Conservation (phyloP, 2,888 invertebrate genomes). For the Cordilura impudica region DNA sequence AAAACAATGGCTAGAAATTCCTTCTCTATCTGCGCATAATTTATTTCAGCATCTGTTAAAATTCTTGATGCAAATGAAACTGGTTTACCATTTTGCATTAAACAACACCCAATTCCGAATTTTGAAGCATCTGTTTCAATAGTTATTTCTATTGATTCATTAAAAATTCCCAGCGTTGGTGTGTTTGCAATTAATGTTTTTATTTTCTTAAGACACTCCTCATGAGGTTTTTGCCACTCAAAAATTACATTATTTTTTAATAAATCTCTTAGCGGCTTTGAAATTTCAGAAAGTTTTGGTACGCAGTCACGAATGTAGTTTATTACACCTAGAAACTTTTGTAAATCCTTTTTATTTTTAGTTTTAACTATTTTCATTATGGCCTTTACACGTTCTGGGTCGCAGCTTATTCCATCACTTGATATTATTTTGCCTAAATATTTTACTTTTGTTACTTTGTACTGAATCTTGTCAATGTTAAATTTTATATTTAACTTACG, state of each 20-base stretch:
- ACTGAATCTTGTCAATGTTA: too few species aligned
- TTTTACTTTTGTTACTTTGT: slow-evolving; percentile 63
- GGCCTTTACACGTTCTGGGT: slow-evolving; percentile 59
- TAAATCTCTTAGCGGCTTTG: slow-evolving; percentile 51
- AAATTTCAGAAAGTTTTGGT: slow-evolving; percentile 59
- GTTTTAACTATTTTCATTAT: slow-evolving; percentile 48
- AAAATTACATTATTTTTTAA: too few species aligned
- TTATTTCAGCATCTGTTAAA: slow-evolving; percentile 56
- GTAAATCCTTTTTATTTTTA: too few species aligned
- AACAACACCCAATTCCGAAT: too few species aligned
- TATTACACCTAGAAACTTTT: slow-evolving; percentile 56
- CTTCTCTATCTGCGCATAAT: slow-evolving; percentile 75
- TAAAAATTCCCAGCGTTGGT: too few species aligned
- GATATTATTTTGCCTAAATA: slow-evolving; percentile 68
- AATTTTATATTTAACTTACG: too few species aligned
- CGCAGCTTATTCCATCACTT: too few species aligned
- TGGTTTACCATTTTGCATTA: too few species aligned
- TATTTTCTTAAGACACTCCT: slow-evolving; percentile 40
- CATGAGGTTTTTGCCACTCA: slow-evolving; percentile 56
- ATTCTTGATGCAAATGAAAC: slow-evolving; percentile 71
- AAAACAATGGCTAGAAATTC: slow-evolving; percentile 72
- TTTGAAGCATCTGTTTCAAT: too few species aligned
- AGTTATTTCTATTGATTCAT: too few species aligned
- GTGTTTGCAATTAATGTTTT: slow-evolving; percentile 50
- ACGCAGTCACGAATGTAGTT: slow-evolving; percentile 64